Conservation (phyloP, 2,888 invertebrate genomes). For the Tetanocera ferruginea region DNA sequence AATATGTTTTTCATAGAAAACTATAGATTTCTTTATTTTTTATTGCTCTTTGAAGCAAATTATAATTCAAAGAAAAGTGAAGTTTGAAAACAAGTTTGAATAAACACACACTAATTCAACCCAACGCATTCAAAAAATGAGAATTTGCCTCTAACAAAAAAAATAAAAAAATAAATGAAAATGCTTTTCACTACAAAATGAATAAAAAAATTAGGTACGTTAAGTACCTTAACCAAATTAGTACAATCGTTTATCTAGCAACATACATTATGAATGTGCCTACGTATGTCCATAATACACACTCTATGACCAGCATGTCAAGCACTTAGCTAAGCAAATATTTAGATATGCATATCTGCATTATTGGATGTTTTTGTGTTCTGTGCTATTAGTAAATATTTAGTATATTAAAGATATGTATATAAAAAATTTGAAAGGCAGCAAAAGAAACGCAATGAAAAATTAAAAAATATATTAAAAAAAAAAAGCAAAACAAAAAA, state of each 20-base stretch:
- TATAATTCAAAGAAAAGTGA: too few relatives aligned
- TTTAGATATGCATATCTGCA: not conserved
- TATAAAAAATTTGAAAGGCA: not conserved
- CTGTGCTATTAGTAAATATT: constrained; percentile 22
- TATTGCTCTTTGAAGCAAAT: too few relatives aligned
- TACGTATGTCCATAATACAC: not conserved
- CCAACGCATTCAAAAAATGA: too few relatives aligned
- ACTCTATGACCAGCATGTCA: constrained; percentile 18
- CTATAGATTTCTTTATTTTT: too few relatives aligned
- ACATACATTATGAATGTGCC: not conserved
- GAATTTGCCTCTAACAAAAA: too few relatives aligned
- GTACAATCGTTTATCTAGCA: not conserved
- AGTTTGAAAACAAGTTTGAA: too few relatives aligned
- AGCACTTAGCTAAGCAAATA: constrained; percentile 29
- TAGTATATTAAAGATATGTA: constrained; percentile 2
- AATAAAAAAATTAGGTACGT: not conserved
- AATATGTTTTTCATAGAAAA: too few relatives aligned
- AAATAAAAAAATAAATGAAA: too few relatives aligned
- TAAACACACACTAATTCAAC: too few relatives aligned
- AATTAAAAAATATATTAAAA: not conserved
- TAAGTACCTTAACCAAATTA: not conserved
- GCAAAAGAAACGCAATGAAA: not conserved
- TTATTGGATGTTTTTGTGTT: not conserved
- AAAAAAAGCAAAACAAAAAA: not conserved
- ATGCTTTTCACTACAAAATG: not conserved